Evolutionary conservation across 2,113 vertebrate genomes (phyloP), one percentile per base, ranked within the genome.

Genomic region (Phyllopteryx taeniolatus): DNA sequence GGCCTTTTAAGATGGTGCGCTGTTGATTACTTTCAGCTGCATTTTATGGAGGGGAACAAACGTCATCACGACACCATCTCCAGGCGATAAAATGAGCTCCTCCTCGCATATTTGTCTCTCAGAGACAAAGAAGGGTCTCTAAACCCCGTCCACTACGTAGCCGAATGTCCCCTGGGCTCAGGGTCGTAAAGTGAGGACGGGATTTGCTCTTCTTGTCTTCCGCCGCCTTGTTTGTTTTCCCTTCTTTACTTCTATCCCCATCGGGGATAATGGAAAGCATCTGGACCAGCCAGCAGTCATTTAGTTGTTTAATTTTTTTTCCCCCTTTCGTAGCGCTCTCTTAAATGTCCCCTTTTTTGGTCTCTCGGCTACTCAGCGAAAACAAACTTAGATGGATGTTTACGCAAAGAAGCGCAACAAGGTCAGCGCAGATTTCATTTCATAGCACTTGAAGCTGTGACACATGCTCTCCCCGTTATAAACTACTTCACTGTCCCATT

Each of bases 1-100:
- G 69, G 68, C 87, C 85, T 86, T 85, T 88, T 77, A 90, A 89
- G 89, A 91, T 88, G 86, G 79, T 73, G 77, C 77, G 73, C 64
- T 22, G 49, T 75, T 85, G 84, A 92, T 91, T 85, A 70, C 74
- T 83, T 85, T 76, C 89, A 91, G 88, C 84, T 91, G 91, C 77
- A 71, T 83, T 68, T 70, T 39, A 71, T 68, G 60, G 51, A 15
- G 47, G 8, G 17, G 22, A 44, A 27, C 42, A 43, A 47, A 22
- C 54, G 12, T 72, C 59, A 22, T 57, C 70, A 66, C 31, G 17
- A 69, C 69, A 76, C 62, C 62, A 69, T 60, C 44, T 74, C 60
- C 61, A 57, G 54, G 0, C 42, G 70, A 60, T 63, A 47, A 65
- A 70, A 54, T 53, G 46, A 73, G 66, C 61, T 72, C 17, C 71